Base-by-base conservation (phyloP, 2,888 invertebrate genomes). In the Agonum fuliginosum region DNA sequence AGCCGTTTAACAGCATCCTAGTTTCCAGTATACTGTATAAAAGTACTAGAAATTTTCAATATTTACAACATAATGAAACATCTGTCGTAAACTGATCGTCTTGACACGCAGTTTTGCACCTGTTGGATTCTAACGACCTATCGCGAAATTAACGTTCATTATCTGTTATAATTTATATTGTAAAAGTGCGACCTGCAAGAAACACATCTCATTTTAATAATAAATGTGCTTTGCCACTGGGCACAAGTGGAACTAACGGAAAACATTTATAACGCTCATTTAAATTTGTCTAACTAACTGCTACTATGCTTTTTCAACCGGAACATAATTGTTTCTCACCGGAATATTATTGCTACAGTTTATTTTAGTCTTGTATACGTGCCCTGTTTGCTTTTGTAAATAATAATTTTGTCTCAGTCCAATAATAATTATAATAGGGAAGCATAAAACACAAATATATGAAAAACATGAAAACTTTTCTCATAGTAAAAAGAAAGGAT, bases 91-190 rank as follows among this genome's bases (percentile, higher is more conserved):
- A 14, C 34, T 27, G 65, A 65, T 30, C 12, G 8, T 30, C 46
- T 34, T 65, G 65, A 37, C 34, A 65, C 17, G 34, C 3, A 30
- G 19, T 65, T 34, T 65, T 65, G 37, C 65, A 65, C 65, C 65
- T 65, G 65, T 17, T 19, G 19, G 37, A 8, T 65, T 65, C 65
- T 65, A 65, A 34, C 58, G 58, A 30, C 34, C 37, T n/a, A 37
- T 65, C 37, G 37, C 34, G 19, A 65, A 65, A 34, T 22, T 27
- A 17, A 65, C 65, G 65, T 65, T 65, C 65, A 65, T 65, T 65
- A 65, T 65, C 65, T 65, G 37, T 65, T 65, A 65, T 65, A 65
- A 65, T 65, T 65, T 34, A 65, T 65, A 37, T 30, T 34, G 65
- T 30, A 65, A 65, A 34, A 46, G 46, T 46, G 46, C 19, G 37